A percentile compares a stretch with the other conserved stretches of the same genome.
These are phyloP conservation scores for Scophthalmus maximus DNA, from an alignment of 2,113 vertebrate species.

Conservation along the genomic window DNA sequence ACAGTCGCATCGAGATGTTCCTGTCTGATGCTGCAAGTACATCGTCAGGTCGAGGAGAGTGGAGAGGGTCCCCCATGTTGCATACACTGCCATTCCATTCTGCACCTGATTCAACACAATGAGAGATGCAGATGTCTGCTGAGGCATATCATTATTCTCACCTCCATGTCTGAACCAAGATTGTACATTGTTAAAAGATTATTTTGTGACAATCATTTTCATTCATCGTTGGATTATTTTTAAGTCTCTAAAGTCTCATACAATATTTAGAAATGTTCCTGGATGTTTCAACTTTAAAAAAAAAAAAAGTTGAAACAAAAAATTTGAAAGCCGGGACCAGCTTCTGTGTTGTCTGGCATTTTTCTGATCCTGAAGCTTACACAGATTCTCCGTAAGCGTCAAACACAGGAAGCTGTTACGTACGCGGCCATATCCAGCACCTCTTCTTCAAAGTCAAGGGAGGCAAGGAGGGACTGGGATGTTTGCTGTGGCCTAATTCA, in stretches of 20 bases:
- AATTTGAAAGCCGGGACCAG: neutral
- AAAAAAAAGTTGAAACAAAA: too few species aligned
- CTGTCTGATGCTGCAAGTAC: slow-evolving; percentile 77
- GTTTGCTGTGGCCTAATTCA: neutral
- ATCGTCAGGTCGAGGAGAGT: slow-evolving; percentile 80
- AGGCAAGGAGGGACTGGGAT: neutral
- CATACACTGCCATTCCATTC: slow-evolving; percentile 81
- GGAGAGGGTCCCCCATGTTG: slow-evolving; percentile 78
- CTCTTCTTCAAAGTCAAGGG: slow-evolving; percentile 12
- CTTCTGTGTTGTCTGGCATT: neutral
- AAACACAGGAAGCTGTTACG: neutral
- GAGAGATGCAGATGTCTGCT: slow-evolving; percentile 4
- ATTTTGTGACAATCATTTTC: too few species aligned
- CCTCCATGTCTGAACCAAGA: neutral
- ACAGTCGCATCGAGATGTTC: slow-evolving; percentile 45
- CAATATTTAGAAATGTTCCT: too few species aligned
- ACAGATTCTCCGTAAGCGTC: neutral
- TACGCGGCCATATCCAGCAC: neutral
- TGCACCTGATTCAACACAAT: slow-evolving; percentile 80
- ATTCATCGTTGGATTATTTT: too few species aligned
- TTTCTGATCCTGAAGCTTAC: slow-evolving; percentile 1
- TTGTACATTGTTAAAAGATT: too few species aligned
- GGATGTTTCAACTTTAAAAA: too few species aligned
- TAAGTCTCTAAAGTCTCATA: too few species aligned
- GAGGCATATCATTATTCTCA: neutral